Evolutionary conservation across 92 coral and sea anemone species (phyloP), one percentile per base, ranked within the genome.

Genomic region (Pocillopora grandis): DNA sequence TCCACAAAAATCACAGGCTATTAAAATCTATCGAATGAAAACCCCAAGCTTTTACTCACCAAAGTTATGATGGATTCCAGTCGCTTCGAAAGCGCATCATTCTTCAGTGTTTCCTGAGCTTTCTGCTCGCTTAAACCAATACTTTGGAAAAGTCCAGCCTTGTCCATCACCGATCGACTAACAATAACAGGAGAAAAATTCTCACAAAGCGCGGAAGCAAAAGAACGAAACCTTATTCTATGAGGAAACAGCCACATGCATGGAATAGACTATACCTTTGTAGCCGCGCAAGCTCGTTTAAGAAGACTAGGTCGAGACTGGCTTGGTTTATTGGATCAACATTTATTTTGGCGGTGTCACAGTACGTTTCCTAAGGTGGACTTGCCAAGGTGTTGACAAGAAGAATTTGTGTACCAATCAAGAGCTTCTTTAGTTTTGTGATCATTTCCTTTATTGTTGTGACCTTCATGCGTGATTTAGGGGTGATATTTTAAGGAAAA

Each of bases 61-160:
- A 80, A 87, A 11, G 66, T 78, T 31, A 95, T 86, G 48, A 95
- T 90, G 36, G 91, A 68, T 52, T 93, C 98, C 62, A 96, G 76
- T 71, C 92, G 92, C 21, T 89, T 79, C 8, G 98, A 95, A 11
- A 96, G 90, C 12, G 76, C 93, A 60, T 92, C 98, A 76, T 96
- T 96, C 58, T 90, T 93, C 73, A 89, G 75, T 19, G 98, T 96
- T 84, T 96, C 98, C 84, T 94, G 89, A 0, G 98, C 92, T 87
- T 93, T 96, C 88, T 94, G 95, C 70, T 96, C 94, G 76, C 98
- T 96, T 62, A 96, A 80, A 56, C 98, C 98, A 23, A 96, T 96
- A 72, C 93, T 83, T 91, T 96, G 98, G 90, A 96, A 96, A 36
- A 96, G 90, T 19, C 79, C 48, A 31, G 86, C 80, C 64, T 65